phyloP scores from a whole-genome alignment of 1,140 invertebrate genomes.

The Trichonephila clavata region DNA sequence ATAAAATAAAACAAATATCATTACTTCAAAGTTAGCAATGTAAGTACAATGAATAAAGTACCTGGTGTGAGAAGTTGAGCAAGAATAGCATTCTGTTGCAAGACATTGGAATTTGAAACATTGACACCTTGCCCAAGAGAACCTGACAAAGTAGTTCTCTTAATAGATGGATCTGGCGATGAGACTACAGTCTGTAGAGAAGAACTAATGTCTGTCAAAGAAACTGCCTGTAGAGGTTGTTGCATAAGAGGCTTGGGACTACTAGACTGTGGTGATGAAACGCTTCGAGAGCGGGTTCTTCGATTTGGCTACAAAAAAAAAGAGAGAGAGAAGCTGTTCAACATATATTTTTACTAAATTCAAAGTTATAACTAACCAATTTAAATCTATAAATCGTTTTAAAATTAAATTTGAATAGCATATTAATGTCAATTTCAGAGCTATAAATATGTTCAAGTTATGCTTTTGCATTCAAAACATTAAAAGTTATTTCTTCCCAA shows the following conservation, averaged over 20 bases:
- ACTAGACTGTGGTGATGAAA: constrained; percentile 75
- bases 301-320: constrained; percentile 37
- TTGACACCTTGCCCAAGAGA: constrained; percentile 38
- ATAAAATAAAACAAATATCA: no score
- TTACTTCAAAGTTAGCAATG: no score
- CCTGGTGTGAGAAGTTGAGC: constrained; percentile 85
- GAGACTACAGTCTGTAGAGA: constrained; percentile 25
- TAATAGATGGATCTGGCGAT: not conserved
- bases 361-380: no score
- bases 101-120: constrained; percentile 66
- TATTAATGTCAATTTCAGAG: no score
- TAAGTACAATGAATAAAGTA: constrained; percentile 46
- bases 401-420: no score
- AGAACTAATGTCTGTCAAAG: constrained; percentile 73
- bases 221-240: constrained; percentile 69
- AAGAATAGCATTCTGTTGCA: constrained; percentile 84
- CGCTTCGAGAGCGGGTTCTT: constrained; percentile 72
- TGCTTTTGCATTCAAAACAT: no score
- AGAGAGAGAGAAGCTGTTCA: not conserved
- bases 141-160: not conserved
- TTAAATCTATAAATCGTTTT: no score
- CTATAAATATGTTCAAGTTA: no score
- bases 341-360: not conserved
- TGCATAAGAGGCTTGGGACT: constrained; percentile 60
- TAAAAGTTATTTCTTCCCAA: no score